Percentiles rank a stretch among this genome's conserved stretches.
These are phyloP conservation scores for Elgaria multicarinata DNA, from an alignment of 2,113 vertebrate genomes.

Conservation along the genomic window DNA sequence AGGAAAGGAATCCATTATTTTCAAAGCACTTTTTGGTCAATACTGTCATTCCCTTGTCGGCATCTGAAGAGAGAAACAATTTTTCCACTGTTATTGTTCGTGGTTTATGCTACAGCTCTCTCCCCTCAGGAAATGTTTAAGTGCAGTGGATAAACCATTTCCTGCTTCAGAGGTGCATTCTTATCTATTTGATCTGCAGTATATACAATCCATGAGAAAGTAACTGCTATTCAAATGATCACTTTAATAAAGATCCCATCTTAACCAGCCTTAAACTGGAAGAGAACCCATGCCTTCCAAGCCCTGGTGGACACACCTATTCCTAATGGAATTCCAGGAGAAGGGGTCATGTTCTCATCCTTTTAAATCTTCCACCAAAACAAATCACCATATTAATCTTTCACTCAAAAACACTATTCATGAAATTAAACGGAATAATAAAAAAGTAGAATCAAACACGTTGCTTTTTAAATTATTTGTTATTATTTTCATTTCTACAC, in stretches of 20 bases:
- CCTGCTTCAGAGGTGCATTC: background rate
- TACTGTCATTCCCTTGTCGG: accelerated
- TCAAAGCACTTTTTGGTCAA: accelerated
- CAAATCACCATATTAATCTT: background rate
- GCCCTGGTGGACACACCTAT: background rate
- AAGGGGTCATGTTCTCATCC: background rate
- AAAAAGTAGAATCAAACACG: background rate
- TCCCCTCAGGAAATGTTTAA: background rate
- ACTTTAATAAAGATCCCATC: background rate
- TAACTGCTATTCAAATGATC: background rate
- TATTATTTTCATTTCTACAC: too few relatives aligned
- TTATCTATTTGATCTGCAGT: background rate
- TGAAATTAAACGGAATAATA: background rate
- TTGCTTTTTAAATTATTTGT: too few relatives aligned
- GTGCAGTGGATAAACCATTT: accelerated
- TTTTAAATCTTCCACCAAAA: background rate
- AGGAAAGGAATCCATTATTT: accelerated
- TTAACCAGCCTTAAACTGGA: background rate
- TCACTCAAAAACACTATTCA: background rate
- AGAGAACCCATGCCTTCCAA: background rate
- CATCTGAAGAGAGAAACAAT: background rate
- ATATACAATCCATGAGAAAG: conserved; percentile 25
- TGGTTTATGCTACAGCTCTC: accelerated
- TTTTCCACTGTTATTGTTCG: accelerated
- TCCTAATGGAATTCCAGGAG: too few relatives aligned